A percentile compares a stretch with the other conserved stretches of the same genome.
phyloP scores from a whole-genome alignment of 1,140 invertebrate species.

The Atta cephalotes region DNA sequence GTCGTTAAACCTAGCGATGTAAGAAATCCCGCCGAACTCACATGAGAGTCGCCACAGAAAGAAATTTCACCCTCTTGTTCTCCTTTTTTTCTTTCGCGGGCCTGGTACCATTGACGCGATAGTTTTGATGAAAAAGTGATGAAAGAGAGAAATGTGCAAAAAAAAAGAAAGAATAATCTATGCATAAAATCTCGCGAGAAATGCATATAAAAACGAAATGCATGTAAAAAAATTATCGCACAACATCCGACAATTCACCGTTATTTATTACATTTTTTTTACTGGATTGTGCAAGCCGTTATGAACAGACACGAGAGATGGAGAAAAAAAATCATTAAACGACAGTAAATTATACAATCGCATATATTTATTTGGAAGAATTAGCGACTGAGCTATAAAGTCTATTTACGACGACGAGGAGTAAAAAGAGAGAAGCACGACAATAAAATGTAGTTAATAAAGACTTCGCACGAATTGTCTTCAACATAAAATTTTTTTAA shows the following conservation, averaged over 20 bases:
- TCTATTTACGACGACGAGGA: neutral
- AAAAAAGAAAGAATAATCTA: neutral
- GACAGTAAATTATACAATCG: slow-evolving; percentile 32
- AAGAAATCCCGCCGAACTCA: slow-evolving; percentile 35
- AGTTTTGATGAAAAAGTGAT: slow-evolving; percentile 4
- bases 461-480: neutral
- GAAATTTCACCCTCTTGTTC: slow-evolving; percentile 10
- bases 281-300: slow-evolving; percentile 4
- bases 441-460: neutral
- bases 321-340: neutral
- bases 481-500: slow-evolving; percentile 5
- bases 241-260: slow-evolving; percentile 11
- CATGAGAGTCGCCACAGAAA: slow-evolving; percentile 38
- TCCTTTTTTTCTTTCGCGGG: slow-evolving; percentile 24
- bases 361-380: slow-evolving; percentile 25
- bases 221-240: slow-evolving; percentile 9
- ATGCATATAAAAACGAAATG: neutral
- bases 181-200: slow-evolving; percentile 1
- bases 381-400: slow-evolving; percentile 4
- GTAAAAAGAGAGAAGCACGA: neutral
- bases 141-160: neutral
- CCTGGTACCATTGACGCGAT: neutral
- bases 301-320: neutral
- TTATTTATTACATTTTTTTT: slow-evolving; percentile 46
- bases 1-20: slow-evolving; percentile 49